Conservation (phyloP, 2,113 vertebrate genomes). For the Ondatra zibethicus region DNA sequence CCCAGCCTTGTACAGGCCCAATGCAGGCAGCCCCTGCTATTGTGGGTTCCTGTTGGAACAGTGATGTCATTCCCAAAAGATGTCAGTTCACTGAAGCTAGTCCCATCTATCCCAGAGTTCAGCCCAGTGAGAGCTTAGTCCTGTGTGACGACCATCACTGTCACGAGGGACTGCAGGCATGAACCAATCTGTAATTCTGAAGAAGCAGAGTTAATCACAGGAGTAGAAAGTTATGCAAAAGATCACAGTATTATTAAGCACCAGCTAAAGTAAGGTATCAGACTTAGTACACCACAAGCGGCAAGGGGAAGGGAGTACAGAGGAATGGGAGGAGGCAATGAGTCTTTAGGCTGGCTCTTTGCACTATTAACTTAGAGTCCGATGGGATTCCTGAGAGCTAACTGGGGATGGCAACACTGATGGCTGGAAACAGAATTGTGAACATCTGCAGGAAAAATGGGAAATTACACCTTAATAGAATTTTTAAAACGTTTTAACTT, state of each 20-base stretch:
- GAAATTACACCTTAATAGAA: constrained; percentile 35
- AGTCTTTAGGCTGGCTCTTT: neutral
- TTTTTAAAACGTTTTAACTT: constrained; percentile 66
- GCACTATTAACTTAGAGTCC: no score
- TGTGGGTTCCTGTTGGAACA: neutral
- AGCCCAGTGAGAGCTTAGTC: neutral
- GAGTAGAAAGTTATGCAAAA: neutral
- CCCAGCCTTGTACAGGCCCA: neutral
- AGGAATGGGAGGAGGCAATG: accelerated
- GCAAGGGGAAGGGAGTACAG: neutral
- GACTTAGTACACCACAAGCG: neutral
- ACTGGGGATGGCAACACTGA: neutral
- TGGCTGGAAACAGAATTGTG: constrained; percentile 12
- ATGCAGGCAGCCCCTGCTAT: neutral
- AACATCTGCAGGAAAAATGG: constrained; percentile 41
- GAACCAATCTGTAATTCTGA: neutral
- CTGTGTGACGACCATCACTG: neutral
- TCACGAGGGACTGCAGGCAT: neutral
- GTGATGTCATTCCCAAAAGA: neutral
- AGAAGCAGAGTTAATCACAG: neutral
- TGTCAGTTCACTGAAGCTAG: neutral
- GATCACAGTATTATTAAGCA: neutral
- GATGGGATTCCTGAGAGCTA: neutral
- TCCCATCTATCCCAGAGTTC: neutral
- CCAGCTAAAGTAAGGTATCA: neutral